These are phyloP conservation scores for Ciconia stormi DNA, from an alignment of 2,113 vertebrate species.

Conservation along the genomic window DNA sequence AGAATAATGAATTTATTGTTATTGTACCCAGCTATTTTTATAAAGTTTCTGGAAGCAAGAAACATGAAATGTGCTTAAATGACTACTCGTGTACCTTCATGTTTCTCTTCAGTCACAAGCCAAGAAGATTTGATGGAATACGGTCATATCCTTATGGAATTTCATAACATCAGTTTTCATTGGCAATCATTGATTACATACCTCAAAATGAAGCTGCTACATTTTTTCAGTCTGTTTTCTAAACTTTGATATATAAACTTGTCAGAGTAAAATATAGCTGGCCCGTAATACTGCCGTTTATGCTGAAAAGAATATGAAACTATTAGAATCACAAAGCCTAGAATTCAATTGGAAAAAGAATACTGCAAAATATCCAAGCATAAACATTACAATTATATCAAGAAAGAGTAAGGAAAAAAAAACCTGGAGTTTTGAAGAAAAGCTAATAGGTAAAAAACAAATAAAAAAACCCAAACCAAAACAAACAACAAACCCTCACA, in stretches of 20 bases:
- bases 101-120: background rate
- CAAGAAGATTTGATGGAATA: background rate
- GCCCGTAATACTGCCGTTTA: background rate
- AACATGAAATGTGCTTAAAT: background rate
- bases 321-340: background rate
- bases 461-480: background rate
- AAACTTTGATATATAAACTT: background rate
- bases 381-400: background rate
- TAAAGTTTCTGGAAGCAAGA: background rate
- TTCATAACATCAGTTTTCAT: background rate
- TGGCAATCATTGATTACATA: background rate
- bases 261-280: background rate
- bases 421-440: background rate
- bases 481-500: background rate
- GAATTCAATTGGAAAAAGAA: background rate
- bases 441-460: background rate
- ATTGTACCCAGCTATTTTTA: background rate
- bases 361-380: background rate
- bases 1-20: slow-evolving; percentile 10
- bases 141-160: background rate
- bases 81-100: background rate
- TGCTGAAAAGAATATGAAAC: background rate
- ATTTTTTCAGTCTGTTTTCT: background rate
- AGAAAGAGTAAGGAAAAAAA: background rate
- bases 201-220: background rate